Base-by-base conservation (phyloP, 1,140 invertebrate genomes). In the Ephestia elutella region DNA sequence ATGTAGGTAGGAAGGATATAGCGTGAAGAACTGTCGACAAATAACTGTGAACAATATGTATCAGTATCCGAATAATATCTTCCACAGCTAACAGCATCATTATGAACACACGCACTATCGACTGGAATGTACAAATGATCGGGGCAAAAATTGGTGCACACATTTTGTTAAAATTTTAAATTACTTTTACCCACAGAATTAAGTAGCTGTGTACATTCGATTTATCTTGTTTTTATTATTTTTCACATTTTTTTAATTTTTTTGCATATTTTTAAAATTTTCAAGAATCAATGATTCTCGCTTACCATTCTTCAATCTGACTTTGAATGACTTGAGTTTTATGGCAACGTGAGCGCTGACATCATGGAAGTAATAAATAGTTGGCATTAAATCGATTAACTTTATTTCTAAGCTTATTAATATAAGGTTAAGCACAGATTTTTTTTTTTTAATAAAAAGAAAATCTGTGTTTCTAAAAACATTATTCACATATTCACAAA, bases 1-100 rank as follows among this genome's bases (percentile, higher is more conserved):
- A 70, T 35, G 72, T 56, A 3, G 74, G 74, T 19, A 74, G 4
- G 0, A 74, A n/a, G 0, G 62, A 59, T 5, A 74, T 25, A 7
- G 55, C 59, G 15, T 70, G 64, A 8, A 74, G 5, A 48, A 59
- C 56, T 3, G 54, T 66, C 0, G 72, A 68, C 35, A 77, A 25
- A 32, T 66, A 73, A n/a, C 25, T 68, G 28, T 70, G 60, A 1
- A 70, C 19, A 5, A 66, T 62, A 13, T 66, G 62, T 8, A 77
- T 59, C 3, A 59, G 8, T 4, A 73, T n/a, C 3, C 71, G 68
- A 30, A 71, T 49, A 2, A 77, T 25, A 51, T 77, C 68, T 67
- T 77, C 71, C 5, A 65, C 10, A 13, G 66, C 70, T 20, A 71
- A 62, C n/a, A 73, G n/a, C 5, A 62, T 49, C 9, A 62, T 62